Percentiles rank a stretch among this genome's conserved stretches.
Evolutionary conservation across 2,888 invertebrate genomes (phyloP).

Genomic region (Clunio marinus): DNA sequence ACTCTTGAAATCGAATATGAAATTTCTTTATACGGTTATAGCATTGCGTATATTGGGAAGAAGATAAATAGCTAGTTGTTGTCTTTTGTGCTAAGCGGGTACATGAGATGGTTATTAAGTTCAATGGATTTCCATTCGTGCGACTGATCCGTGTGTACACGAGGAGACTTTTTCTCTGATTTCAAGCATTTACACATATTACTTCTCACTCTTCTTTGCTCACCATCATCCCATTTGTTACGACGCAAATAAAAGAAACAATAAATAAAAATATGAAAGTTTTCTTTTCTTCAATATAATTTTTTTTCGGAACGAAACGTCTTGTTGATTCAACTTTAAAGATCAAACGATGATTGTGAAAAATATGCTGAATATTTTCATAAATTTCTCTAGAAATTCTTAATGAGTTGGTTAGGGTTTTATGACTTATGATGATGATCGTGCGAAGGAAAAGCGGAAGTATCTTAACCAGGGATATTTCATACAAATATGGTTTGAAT

Average conservation of each 20-base stretch:
- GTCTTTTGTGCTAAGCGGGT: background rate
- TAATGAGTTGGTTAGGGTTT: background rate
- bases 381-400: background rate
- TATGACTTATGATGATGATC: too few species aligned
- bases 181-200: background rate
- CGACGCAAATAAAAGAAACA: constrained; percentile 26
- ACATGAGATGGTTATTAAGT: constrained; percentile 21
- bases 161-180: background rate
- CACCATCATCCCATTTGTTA: background rate
- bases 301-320: background rate
- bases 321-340: background rate
- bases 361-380: background rate
- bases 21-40: too few species aligned
- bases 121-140: constrained; percentile 19
- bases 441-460: background rate
- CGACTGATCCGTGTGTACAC: background rate
- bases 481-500: too few species aligned
- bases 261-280: constrained; percentile 38
- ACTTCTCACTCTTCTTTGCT: background rate
- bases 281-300: constrained; percentile 9
- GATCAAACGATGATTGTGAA: background rate
- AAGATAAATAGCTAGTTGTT: background rate
- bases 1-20: too few species aligned
- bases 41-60: background rate
- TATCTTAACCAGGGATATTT: too few species aligned